Evolutionary conservation across 1,140 invertebrate genomes (phyloP), one percentile per base, ranked within the genome.

Genomic region (Drosophila arizonae): DNA sequence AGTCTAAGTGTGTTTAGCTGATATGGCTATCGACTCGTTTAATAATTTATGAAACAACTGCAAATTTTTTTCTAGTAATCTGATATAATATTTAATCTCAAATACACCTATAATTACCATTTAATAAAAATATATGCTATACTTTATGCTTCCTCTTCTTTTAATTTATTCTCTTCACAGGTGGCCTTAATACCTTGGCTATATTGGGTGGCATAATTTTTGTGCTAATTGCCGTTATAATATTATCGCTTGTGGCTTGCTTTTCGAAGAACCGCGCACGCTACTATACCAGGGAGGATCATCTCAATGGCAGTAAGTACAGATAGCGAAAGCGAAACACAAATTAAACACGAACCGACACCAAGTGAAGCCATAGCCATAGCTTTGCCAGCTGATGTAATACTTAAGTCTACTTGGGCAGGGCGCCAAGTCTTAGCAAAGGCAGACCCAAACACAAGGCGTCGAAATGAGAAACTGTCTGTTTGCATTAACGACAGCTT

Each of bases 201-300:
- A 90, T 92, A 70, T 66, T 92, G 78, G 87, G 90, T 61, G 90
- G 90, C 78, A 90, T 92, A 57, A 90, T 91, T 45, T 91, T 92
- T 78, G 90, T 92, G 61, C 76, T 92, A 75, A 79, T 92, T 79
- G 74, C 90, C 30, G 82, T 89, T 41, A 91, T 91, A 57, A 90
- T 91, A 51, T 81, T 94, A 17, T 81, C 93, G 4, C 92, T 92
- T 17, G 92, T 92, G 6, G 89, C 94, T 51, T 92, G 92, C 48
- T 94, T 94, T 79, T 94, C 94, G 30, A 92, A 93, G 65, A 94
- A 95, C 76, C 93, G 94, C 1, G 95, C 95, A 30, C 74, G 95
- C 94, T 91, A 95, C 95, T 92, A 95, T 93, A 28, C 93, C 94
- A 81, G 95, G 94, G 95, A 95, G 91, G 94, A 95, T 76, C 93